Conservation (phyloP, 2,113 vertebrate species). For the Podocnemis expansa region DNA sequence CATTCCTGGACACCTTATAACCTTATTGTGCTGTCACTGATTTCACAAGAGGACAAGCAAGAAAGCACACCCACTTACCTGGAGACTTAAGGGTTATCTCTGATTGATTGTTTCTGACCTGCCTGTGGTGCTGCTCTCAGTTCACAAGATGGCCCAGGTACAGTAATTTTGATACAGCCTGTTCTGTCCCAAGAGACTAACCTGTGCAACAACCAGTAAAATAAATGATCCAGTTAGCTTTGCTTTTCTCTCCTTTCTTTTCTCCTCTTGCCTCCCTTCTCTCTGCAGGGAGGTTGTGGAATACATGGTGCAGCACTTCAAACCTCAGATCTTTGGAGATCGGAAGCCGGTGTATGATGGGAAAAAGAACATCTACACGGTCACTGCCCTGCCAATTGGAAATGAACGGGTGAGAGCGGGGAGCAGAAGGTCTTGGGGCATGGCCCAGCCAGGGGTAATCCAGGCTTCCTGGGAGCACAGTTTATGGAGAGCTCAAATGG, state of each 20-base stretch:
- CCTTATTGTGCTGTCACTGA: neutral
- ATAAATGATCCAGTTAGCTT: neutral
- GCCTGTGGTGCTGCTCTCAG: too few species aligned
- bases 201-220: neutral
- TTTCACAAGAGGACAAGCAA: rapidly evolving
- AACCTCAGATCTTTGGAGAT: slow-evolving; percentile 98
- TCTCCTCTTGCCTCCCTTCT: neutral
- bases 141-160: too few species aligned
- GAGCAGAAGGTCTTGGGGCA: rapidly evolving
- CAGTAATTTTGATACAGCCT: neutral
- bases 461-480: neutral
- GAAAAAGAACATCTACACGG: slow-evolving; percentile 99
- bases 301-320: slow-evolving; percentile 99
- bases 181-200: neutral
- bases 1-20: rapidly evolving
- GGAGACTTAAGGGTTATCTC: rapidly evolving
- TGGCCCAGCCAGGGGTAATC: neutral
- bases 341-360: slow-evolving; percentile 98
- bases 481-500: neutral
- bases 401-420: slow-evolving; percentile 90
- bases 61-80: rapidly evolving
- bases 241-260: neutral
- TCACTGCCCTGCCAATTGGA: slow-evolving; percentile 95
- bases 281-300: slow-evolving; percentile 94
- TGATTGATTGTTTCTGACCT: neutral